A percentile compares a stretch with the other conserved stretches of the same genome.
phyloP scores from a whole-genome alignment of 2,797 vertebrate species.

The Chaetophractus vellerosus region DNA sequence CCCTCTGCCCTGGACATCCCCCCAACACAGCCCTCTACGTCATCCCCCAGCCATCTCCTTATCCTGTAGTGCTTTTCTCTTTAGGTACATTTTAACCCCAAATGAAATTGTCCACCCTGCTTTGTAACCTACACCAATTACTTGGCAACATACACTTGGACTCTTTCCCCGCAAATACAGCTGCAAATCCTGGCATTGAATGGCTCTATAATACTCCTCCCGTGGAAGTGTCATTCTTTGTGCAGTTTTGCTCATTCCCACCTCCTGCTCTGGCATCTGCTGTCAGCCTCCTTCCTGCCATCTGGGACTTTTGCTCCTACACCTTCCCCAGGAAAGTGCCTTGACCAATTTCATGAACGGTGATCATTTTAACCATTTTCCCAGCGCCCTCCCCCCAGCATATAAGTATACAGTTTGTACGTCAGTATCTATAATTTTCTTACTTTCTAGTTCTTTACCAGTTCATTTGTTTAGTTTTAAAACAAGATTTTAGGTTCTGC shows the following conservation, averaged over 20 bases:
- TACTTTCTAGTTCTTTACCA: not conserved
- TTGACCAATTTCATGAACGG: not conserved
- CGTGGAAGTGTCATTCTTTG: accelerated
- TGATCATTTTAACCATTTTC: not conserved
- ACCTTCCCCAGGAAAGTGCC: not conserved
- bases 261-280: not conserved
- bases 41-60: not conserved
- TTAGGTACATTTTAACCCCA: not conserved
- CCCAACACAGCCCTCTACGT: not conserved
- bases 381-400: too few species aligned
- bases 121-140: not conserved
- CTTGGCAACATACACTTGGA: not conserved
- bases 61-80: not conserved
- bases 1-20: not conserved
- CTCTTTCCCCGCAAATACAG: not conserved
- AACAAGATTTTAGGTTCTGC: not conserved
- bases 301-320: accelerated
- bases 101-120: accelerated
- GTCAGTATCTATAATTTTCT: not conserved
- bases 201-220: accelerated
- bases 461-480: not conserved
- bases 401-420: accelerated
- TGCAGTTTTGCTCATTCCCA: accelerated
- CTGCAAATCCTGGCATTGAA: accelerated
- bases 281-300: not conserved